phyloP scores from a whole-genome alignment of 2,888 invertebrate genomes.

The Heliconius sara region DNA sequence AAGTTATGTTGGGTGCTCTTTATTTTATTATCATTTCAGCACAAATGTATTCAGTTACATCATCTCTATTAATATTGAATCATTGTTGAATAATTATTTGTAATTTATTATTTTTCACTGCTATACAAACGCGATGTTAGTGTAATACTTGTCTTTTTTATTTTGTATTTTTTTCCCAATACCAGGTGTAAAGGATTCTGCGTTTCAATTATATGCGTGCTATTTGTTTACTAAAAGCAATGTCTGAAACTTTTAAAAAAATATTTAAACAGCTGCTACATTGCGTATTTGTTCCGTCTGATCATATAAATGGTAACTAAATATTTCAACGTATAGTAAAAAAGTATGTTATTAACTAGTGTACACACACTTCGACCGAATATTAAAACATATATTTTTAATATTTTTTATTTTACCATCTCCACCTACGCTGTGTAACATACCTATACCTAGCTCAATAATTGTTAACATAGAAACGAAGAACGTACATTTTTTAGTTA shows the following conservation, averaged over 20 bases:
- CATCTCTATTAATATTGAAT: not conserved
- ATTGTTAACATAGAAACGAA: not conserved
- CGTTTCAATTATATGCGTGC: not conserved
- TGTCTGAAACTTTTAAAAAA: too few relatives aligned
- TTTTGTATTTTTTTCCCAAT: not conserved
- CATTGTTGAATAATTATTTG: conserved; percentile 24
- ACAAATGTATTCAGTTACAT: conserved; percentile 41
- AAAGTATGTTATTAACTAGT: not conserved
- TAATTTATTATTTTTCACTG: conserved; percentile 34
- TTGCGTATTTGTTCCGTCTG: not conserved
- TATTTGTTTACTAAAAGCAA: not conserved
- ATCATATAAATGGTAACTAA: not conserved
- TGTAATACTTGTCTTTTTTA: not conserved
- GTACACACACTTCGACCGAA: not conserved
- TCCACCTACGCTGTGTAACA: too few relatives aligned
- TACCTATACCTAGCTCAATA: not conserved
- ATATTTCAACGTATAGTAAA: not conserved
- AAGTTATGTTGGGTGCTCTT: conserved; percentile 38
- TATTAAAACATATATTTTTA: not conserved
- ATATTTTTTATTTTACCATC: not conserved
- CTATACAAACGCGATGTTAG: not conserved
- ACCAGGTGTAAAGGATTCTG: not conserved
- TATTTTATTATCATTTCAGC: conserved; percentile 36
- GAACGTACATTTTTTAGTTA: not conserved
- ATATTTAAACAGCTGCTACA: not conserved